Conservation (phyloP, 2,888 invertebrate genomes). For the Pasiphila rectangulata region DNA sequence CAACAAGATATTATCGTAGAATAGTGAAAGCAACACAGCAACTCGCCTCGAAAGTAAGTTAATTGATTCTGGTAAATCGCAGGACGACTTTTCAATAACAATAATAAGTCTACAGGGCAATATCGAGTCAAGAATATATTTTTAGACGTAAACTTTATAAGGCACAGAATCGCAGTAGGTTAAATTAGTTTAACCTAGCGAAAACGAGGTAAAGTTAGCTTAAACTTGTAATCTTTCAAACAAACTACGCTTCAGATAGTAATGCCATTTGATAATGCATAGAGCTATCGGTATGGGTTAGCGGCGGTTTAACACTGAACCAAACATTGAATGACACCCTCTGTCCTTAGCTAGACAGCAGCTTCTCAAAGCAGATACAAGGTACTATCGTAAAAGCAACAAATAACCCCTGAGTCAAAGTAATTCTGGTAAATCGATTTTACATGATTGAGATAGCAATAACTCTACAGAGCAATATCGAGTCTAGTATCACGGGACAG, state of each 20-base stretch:
- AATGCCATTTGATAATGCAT: no score
- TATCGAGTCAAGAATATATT: not conserved
- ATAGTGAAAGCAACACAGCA: not conserved
- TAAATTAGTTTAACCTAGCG: no score
- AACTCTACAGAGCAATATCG: not conserved
- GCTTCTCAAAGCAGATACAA: no score
- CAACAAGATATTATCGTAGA: not conserved
- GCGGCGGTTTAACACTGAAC: no score
- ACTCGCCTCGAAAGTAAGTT: not conserved
- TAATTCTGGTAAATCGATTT: not conserved
- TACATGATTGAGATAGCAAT: not conserved
- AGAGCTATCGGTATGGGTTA: no score
- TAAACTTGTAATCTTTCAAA: no score
- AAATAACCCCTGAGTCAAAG: not conserved
- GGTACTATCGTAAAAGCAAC: not conserved
- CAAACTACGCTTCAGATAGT: no score
- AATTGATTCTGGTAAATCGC: not conserved
- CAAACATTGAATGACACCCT: no score
- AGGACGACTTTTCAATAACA: not conserved
- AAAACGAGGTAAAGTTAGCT: no score
- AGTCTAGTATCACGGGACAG: constrained; percentile 4
- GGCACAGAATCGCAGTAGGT: no score
- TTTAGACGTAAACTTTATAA: no score
- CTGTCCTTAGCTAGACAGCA: no score
- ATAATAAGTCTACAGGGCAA: not conserved